A percentile compares a stretch with the other conserved stretches of the same genome.
Evolutionary conservation across 1,140 invertebrate species (phyloP).

Genomic region (Stenopsyche tienmushanensis): DNA sequence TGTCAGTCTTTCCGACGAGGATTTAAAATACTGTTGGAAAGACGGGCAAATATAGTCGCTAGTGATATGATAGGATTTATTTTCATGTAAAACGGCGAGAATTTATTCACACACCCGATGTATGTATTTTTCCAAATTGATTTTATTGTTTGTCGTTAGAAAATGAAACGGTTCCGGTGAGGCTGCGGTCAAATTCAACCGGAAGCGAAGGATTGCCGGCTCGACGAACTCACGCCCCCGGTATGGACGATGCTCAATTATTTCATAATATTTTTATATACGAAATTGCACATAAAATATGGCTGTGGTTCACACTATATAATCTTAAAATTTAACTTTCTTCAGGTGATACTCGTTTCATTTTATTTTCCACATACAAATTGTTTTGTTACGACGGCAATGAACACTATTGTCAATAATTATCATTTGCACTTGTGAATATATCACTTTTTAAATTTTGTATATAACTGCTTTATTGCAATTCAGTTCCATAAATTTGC

Average conservation of each 20-base stretch:
- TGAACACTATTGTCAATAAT: constrained; percentile 20
- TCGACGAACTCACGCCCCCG: constrained; percentile 58
- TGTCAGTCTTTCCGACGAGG: too few relatives aligned
- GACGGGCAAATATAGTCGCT: too few relatives aligned
- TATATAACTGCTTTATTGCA: too few relatives aligned
- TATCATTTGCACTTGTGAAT: constrained; percentile 12
- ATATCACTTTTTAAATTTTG: too few relatives aligned
- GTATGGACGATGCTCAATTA: constrained; percentile 40
- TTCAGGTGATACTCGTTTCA: not conserved
- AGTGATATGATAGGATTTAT: not conserved
- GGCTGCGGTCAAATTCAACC: constrained; percentile 62
- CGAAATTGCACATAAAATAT: constrained; percentile 14
- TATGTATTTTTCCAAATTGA: not conserved
- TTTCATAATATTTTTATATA: constrained; percentile 1
- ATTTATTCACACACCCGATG: not conserved
- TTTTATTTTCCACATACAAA: too few relatives aligned
- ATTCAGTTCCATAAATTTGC: too few relatives aligned
- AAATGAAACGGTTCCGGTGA: constrained; percentile 59
- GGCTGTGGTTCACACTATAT: constrained; percentile 2
- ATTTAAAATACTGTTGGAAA: too few relatives aligned
- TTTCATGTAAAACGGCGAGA: too few relatives aligned
- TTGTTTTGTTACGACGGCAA: too few relatives aligned
- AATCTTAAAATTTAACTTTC: not conserved
- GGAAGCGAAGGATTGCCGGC: constrained; percentile 58
- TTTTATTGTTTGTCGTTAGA: constrained; percentile 45